These are phyloP conservation scores for Parochlus steinenii DNA, from an alignment of 2,888 invertebrate genomes.

Conservation along the genomic window DNA sequence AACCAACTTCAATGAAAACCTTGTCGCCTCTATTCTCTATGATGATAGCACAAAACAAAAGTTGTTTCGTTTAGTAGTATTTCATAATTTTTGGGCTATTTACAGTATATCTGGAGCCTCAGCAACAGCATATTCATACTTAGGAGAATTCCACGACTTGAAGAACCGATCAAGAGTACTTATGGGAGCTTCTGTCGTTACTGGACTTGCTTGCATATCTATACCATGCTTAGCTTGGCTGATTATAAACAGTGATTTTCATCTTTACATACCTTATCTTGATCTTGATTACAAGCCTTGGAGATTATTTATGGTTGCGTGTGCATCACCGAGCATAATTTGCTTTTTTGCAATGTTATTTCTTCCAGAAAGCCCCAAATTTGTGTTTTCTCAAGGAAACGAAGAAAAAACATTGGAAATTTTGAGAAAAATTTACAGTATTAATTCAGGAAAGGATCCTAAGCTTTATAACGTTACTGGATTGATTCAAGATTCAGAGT, in stretches of 20 bases:
- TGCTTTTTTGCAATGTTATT: conserved; percentile 21
- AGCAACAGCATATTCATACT: conserved; percentile 34
- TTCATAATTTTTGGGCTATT: conserved; percentile 2
- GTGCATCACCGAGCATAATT: conserved; percentile 23
- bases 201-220: conserved; percentile 23
- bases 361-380: conserved; percentile 27
- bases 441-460: conserved; percentile 18
- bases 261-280: conserved; percentile 19
- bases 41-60: too few relatives aligned
- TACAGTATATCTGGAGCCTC: conserved; percentile 32
- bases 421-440: conserved; percentile 19
- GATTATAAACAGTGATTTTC: conserved; percentile 24
- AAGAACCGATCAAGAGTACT: conserved; percentile 30
- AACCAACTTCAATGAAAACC: too few relatives aligned
- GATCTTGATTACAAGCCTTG: conserved; percentile 24
- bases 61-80: background rate
- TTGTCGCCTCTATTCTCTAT: too few relatives aligned
- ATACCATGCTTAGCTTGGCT: conserved; percentile 25
- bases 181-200: conserved; percentile 24
- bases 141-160: conserved; percentile 35
- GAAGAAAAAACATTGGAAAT: conserved; percentile 20
- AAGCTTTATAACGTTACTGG: conserved; percentile 1
- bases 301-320: conserved; percentile 24
- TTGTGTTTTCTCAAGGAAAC: conserved; percentile 21
- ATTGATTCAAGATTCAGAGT: conserved; percentile 14